These are phyloP conservation scores for Baccha elongata DNA, from an alignment of 2,888 invertebrate genomes.

Conservation along the genomic window DNA sequence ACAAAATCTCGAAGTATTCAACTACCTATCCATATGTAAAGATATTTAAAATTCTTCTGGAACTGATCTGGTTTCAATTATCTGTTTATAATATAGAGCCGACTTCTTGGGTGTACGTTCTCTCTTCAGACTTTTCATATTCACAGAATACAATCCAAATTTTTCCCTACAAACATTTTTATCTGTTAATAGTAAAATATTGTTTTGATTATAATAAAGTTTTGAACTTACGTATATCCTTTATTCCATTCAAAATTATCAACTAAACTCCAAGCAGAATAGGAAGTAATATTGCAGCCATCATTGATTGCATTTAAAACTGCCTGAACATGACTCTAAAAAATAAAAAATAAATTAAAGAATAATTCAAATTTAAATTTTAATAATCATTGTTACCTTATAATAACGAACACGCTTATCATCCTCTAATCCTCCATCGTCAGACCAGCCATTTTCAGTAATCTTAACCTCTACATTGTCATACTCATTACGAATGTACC, in stretches of 20 bases:
- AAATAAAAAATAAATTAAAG: conserved; percentile 1
- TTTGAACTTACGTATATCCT: conserved; percentile 78
- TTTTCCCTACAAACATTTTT: conserved; percentile 84
- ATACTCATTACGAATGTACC: conserved; percentile 84
- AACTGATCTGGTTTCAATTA: conserved; percentile 80
- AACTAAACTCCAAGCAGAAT: conserved; percentile 78
- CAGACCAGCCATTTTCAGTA: conserved; percentile 85
- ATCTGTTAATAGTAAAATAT: too few relatives aligned
- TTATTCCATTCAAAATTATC: conserved; percentile 79
- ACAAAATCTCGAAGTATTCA: too few relatives aligned
- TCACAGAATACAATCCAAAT: conserved; percentile 88
- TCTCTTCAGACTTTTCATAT: conserved; percentile 85
- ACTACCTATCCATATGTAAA: too few relatives aligned
- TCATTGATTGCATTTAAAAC: conserved; percentile 77
- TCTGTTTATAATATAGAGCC: conserved; percentile 83
- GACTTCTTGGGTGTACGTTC: conserved; percentile 86
- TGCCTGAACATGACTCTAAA: conserved; percentile 80
- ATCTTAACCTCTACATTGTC: conserved; percentile 84
- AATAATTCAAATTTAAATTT: too few relatives aligned
- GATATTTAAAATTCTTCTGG: background rate
- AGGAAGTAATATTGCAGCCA: conserved; percentile 77
- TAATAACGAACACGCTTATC: conserved; percentile 79
- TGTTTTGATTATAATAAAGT: too few relatives aligned
- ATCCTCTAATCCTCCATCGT: conserved; percentile 74
- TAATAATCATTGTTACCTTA: conserved; percentile 74